Conservation (phyloP, 2,888 invertebrate species). For the Ephialtes manifestator region DNA sequence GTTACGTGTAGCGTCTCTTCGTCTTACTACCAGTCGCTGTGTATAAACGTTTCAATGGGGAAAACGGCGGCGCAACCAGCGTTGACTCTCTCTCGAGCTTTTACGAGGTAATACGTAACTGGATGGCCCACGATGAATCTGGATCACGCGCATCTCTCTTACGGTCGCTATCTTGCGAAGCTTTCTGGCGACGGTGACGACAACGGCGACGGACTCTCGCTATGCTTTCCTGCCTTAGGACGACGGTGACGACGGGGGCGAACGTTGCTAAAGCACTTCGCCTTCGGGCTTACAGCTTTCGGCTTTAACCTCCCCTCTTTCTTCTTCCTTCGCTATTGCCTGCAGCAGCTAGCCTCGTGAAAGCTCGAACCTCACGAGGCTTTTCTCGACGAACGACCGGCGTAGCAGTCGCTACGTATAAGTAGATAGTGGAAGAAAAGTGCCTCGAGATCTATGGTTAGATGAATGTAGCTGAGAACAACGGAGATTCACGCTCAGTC, state of each 20-base stretch:
- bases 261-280: slow-evolving; percentile 41
- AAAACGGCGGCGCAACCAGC: not conserved
- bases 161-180: slow-evolving; percentile 60
- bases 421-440: slow-evolving; percentile 29
- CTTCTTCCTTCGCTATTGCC: slow-evolving; percentile 9
- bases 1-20: slow-evolving; percentile 14
- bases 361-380: slow-evolving; percentile 29
- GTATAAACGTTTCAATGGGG: slow-evolving; percentile 36
- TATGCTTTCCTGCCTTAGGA: slow-evolving; percentile 4
- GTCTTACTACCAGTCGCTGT: slow-evolving; percentile 16
- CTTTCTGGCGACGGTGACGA: slow-evolving; percentile 46
- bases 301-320: slow-evolving; percentile 47
- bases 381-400: slow-evolving; percentile 34
- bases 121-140: slow-evolving; percentile 70
- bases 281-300: slow-evolving; percentile 55
- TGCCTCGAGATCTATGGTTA: slow-evolving; percentile 16
- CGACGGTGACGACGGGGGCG: slow-evolving; percentile 20
- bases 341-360: slow-evolving; percentile 9
- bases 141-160: slow-evolving; percentile 67
- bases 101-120: slow-evolving; percentile 66
- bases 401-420: slow-evolving; percentile 1
- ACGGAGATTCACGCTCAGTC: slow-evolving; percentile 7
- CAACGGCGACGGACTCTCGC: slow-evolving; percentile 39
- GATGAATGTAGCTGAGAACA: slow-evolving; percentile 4
- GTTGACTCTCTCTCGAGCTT: slow-evolving; percentile 41